Percentiles rank a stretch among this genome's conserved stretches.
phyloP scores from a whole-genome alignment of 2,113 vertebrate genomes.

The Pantherophis guttatus region DNA sequence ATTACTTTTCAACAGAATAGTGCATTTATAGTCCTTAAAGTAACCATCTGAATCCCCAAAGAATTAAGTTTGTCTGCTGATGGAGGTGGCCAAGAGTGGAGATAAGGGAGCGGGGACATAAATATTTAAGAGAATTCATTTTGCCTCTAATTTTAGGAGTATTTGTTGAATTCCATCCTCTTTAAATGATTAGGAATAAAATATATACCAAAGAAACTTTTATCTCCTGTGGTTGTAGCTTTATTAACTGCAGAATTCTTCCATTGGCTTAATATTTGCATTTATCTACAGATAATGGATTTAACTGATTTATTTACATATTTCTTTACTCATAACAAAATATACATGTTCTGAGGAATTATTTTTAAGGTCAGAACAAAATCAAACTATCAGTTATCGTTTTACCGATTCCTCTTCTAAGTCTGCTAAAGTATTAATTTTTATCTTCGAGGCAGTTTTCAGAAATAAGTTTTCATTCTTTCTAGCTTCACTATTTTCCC shows the following conservation, averaged over 20 bases:
- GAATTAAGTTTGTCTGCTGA: background rate
- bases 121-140: background rate
- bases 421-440: background rate
- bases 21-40: background rate
- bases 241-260: background rate
- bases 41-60: background rate
- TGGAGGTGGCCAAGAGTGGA: background rate
- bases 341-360: background rate
- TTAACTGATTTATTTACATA: background rate
- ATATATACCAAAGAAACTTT: background rate
- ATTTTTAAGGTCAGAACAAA: background rate
- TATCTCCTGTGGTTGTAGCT: background rate
- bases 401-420: background rate
- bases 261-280: background rate
- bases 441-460: background rate
- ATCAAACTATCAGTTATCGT: background rate
- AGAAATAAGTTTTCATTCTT: background rate
- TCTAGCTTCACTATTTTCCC: background rate
- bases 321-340: background rate
- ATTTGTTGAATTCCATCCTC: background rate
- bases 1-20: background rate
- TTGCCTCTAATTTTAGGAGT: background rate
- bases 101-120: background rate
- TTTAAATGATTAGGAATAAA: background rate
- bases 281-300: background rate